phyloP scores from a whole-genome alignment of 2,888 invertebrate genomes.

The Saturnia japonica region DNA sequence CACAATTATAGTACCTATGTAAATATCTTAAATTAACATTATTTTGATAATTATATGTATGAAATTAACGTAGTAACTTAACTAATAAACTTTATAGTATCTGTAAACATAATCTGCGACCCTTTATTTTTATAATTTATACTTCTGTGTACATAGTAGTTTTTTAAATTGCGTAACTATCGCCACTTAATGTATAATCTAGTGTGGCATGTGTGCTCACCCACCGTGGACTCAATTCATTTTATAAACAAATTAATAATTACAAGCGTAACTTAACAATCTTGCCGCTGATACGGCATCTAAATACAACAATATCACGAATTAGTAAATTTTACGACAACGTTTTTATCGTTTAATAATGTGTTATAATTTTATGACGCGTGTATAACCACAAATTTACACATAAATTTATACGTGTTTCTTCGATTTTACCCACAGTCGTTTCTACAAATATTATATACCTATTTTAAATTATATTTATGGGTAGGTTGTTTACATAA shows the following conservation, averaged over 20 bases:
- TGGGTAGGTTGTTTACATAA: background rate
- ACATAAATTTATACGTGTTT: constrained; percentile 1
- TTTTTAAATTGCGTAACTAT: constrained; percentile 18
- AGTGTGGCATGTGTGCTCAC: constrained; percentile 43
- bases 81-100: background rate
- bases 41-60: background rate
- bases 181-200: constrained; percentile 13
- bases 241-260: constrained; percentile 76
- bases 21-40: background rate
- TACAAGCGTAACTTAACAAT: constrained; percentile 55
- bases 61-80: background rate
- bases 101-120: background rate
- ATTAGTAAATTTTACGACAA: constrained; percentile 61
- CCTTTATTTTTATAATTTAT: constrained; percentile 10
- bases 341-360: constrained; percentile 21
- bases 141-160: constrained; percentile 13
- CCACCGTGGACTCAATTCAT: constrained; percentile 55
- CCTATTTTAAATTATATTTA: background rate
- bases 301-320: constrained; percentile 76
- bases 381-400: constrained; percentile 11
- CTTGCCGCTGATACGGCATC: constrained; percentile 67
- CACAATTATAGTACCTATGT: background rate
- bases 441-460: background rate
- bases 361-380: constrained; percentile 16
- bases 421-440: background rate